Conservation (phyloP, 2,888 invertebrate genomes). For the Perizoma flavofasciatum region DNA sequence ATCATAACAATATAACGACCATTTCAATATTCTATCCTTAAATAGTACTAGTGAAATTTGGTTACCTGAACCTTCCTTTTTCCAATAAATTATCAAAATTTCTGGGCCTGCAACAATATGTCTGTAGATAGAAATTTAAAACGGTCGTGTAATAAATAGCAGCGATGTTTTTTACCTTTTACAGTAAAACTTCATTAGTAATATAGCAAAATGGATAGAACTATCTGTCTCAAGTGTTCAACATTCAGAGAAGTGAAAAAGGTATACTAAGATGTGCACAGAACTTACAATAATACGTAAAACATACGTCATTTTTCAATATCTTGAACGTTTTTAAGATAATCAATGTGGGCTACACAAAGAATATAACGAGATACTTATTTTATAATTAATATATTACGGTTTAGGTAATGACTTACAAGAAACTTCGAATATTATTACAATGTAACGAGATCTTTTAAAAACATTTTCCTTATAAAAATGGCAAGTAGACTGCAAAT, state of each 20-base stretch:
- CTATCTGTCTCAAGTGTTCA: constrained; percentile 2
- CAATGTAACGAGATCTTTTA: constrained; percentile 32
- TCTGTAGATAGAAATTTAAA: constrained; percentile 17
- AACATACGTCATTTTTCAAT: constrained; percentile 10
- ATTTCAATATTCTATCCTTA: constrained; percentile 11
- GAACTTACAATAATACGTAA: constrained; percentile 1
- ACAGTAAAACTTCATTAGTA: constrained; percentile 1
- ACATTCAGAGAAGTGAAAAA: constrained; percentile 7
- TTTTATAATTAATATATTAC: constrained; percentile 8
- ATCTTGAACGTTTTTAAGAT: constrained; percentile 7
- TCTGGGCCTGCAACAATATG: neutral
- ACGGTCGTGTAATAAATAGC: constrained; percentile 38
- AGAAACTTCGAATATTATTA: constrained; percentile 29
- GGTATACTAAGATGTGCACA: constrained; percentile 3
- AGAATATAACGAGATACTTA: constrained; percentile 11
- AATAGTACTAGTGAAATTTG: too few species aligned
- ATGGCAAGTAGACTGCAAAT: constrained; percentile 33
- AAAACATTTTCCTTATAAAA: constrained; percentile 28
- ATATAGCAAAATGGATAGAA: constrained; percentile 10
- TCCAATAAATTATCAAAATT: neutral
- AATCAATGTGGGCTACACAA: constrained; percentile 15
- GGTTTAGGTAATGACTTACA: constrained; percentile 19
- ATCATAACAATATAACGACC: constrained; percentile 6
- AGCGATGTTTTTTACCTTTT: too few species aligned
- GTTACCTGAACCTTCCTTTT: too few species aligned